These are phyloP conservation scores for Oligia strigilis DNA, from an alignment of 2,888 invertebrate genomes.

Conservation along the genomic window DNA sequence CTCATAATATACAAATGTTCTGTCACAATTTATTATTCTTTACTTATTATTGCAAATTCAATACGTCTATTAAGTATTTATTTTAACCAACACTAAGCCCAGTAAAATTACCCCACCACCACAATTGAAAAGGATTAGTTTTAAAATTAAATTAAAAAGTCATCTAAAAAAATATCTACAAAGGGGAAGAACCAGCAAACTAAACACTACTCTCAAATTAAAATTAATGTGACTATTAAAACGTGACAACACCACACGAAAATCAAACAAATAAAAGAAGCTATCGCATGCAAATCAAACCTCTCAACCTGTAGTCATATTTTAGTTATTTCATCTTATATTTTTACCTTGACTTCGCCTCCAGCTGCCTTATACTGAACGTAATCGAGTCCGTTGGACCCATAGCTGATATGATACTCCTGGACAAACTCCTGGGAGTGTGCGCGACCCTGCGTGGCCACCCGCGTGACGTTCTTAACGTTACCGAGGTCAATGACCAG, in stretches of 20 bases:
- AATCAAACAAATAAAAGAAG: slow-evolving; percentile 47
- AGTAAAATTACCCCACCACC: neutral
- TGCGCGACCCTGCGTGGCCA: slow-evolving; percentile 97
- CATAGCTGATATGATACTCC: slow-evolving; percentile 98
- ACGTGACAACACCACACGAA: slow-evolving; percentile 47
- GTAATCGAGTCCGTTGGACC: slow-evolving; percentile 97
- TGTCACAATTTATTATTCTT: neutral
- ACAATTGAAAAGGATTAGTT: neutral
- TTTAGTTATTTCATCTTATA: slow-evolving; percentile 22
- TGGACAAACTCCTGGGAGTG: slow-evolving; percentile 97
- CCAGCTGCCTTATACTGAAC: slow-evolving; percentile 97
- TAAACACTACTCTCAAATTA: slow-evolving; percentile 38
- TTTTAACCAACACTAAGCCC: neutral
- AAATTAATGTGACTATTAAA: slow-evolving; percentile 17
- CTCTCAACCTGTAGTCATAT: slow-evolving; percentile 63
- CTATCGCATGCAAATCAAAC: slow-evolving; percentile 61
- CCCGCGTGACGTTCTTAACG: slow-evolving; percentile 96
- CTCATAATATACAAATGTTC: neutral
- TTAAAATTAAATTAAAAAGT: neutral
- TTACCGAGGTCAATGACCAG: slow-evolving; percentile 97
- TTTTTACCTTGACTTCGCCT: slow-evolving; percentile 96
- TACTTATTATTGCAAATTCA: neutral
- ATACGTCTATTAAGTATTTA: neutral
- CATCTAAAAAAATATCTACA: neutral
- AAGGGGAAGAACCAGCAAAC: slow-evolving; percentile 13